Base-by-base conservation (phyloP, 2,797 vertebrate species). In the Serranus cabrilla region DNA sequence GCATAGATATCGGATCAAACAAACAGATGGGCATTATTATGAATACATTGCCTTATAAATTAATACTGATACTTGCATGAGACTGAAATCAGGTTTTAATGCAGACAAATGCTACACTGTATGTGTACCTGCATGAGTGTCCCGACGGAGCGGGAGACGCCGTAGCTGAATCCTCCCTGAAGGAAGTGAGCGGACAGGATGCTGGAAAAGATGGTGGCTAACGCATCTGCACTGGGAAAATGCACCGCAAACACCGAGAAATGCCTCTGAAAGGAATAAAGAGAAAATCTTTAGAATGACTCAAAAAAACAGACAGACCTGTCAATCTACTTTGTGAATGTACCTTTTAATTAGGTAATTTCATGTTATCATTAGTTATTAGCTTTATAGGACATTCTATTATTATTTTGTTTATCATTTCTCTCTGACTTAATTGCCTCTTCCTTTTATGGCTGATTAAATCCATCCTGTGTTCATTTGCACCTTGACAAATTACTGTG, bases 171-270 rank as follows among this genome's bases (percentile, higher is more conserved):
- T 56, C 91, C 94, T 16, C 92, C 92, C 76, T 94, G 90, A 46
- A 95, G 93, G 89, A 97, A 97, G 90, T 95, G 91, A 80, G 85
- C 93, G 37, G 93, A 95, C 89, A 96, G 89, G 76, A 96, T 95
- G 70, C 88, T 95, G 84, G 91, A 96, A 92, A 96, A 94, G 87
- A 94, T 94, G 20, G 89, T 93, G 31, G 76, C 92, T 86, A 96
- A 84, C 39, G 91, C 92, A 67, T 95, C 95, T 0, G 82, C 73
- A 46, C 94, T 64, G 1, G 94, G 95, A 83, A 95, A 96, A 75
- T 89, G 89, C 21, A 95, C 92, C 2, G 96, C 90, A 90, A 97
- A 96, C 61, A 96, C 93, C 40, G 94, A 95, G 76, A 93, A 94
- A 78, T 93, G 93, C 70, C 92, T 92, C 93, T 94, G 82, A 37